Base-by-base conservation (phyloP, 2,113 vertebrate species). In the Ophthalmolycus amberensis region DNA sequence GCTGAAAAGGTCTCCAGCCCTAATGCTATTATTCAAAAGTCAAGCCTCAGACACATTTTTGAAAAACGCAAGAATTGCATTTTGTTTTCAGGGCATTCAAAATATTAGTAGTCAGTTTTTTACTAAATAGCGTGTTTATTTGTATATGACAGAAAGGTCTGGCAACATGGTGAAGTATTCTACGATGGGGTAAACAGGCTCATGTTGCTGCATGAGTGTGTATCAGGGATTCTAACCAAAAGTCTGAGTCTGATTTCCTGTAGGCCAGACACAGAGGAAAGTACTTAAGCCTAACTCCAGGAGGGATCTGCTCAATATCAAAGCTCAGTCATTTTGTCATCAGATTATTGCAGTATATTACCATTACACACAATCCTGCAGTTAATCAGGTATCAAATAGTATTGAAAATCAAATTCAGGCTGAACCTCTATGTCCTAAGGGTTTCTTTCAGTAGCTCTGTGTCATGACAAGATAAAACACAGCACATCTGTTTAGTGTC, bases 401-500 rank as follows among this genome's bases (percentile, higher is more conserved):
- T 67, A 72, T 40, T 81, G 66, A 74, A 80, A 84, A 81, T 77
- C 83, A 48, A 71, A 85, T 80, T 90, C 50, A 79, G 79, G 44
- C 59, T 71, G 48, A 81, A 66, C 71, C 77, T 63, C 65, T 89
- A 67, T 77, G 75, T 85, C 77, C 40, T 65, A 40, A 62, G 59
- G 83, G 76, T 66, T 90, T 85, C 80, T 67, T 85, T 88, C 89
- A 85, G 94, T 94, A 95, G 93, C 90, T 82, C 54, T 56, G 44
- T 91, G 90, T 91, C 75, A 74, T 77, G 91, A 92, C 85, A 76
- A 93, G 94, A 94, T 93, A 92, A 94, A 94, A 83, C 60, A 65
- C 54, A 82, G 76, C 67, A 79, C 91, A 89, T 94, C 94, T 95
- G 94, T 89, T 93, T 81, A 93, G 72, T 81, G 91, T 95, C 94